Evolutionary conservation across 2,888 invertebrate genomes (phyloP).

Genomic region (Parapristionchus giblindavisi): DNA sequence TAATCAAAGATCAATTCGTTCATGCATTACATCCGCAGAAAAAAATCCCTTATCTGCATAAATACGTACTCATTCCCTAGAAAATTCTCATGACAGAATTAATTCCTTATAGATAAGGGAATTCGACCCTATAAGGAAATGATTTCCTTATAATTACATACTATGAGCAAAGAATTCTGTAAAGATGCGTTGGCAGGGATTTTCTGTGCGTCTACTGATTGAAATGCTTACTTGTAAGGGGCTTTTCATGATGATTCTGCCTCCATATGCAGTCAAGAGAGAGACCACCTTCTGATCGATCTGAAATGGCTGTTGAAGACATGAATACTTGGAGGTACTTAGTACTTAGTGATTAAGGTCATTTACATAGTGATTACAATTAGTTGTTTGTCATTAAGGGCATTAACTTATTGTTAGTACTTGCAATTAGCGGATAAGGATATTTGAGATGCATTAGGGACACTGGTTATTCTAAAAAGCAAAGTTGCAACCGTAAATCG

Average conservation of each 20-base stretch:
- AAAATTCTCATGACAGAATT: too few relatives aligned
- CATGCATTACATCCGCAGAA: background rate
- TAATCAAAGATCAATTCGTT: background rate
- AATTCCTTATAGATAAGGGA: too few relatives aligned
- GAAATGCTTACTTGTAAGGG: slow-evolving; percentile 42
- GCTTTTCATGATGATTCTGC: slow-evolving; percentile 56
- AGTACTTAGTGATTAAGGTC: background rate
- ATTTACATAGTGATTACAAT: background rate
- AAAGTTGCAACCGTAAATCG: too few relatives aligned
- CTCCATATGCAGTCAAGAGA: slow-evolving; percentile 60
- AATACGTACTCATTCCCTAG: too few relatives aligned
- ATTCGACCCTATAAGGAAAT: too few relatives aligned
- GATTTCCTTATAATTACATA: background rate
- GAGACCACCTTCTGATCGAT: slow-evolving; percentile 55
- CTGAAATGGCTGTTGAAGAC: slow-evolving; percentile 36
- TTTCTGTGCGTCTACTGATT: background rate
- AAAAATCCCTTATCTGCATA: too few relatives aligned
- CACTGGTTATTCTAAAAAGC: too few relatives aligned
- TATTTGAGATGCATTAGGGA: too few relatives aligned
- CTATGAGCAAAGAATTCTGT: background rate
- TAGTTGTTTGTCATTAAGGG: too few relatives aligned
- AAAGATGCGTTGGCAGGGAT: background rate
- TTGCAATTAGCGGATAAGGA: too few relatives aligned
- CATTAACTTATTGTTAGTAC: too few relatives aligned
- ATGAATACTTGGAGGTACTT: too few relatives aligned